Evolutionary conservation across 2,797 vertebrate species (phyloP).

Genomic region (Poeciliopsis paucimaculata): DNA sequence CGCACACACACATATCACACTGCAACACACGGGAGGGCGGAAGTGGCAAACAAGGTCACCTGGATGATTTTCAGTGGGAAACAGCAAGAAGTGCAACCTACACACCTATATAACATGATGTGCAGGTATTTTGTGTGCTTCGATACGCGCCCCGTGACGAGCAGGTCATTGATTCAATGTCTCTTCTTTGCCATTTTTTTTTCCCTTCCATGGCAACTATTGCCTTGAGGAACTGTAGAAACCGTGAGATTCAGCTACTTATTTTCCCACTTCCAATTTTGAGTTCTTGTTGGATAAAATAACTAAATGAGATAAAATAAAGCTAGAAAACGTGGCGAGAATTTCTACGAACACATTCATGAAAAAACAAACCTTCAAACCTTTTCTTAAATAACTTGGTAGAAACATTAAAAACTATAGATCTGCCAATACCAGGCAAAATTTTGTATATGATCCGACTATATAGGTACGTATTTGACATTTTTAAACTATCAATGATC

Average conservation of each 20-base stretch:
- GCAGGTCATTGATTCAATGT: slow-evolving; percentile 21
- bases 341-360: not conserved
- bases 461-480: not conserved
- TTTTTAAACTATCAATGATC: not conserved
- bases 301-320: not conserved
- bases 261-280: too few relatives aligned
- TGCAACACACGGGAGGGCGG: slow-evolving; percentile 33
- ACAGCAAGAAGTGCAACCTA: slow-evolving; percentile 31
- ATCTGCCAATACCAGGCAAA: not conserved
- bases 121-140: slow-evolving; percentile 14
- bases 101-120: slow-evolving; percentile 31
- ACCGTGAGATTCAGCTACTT: not conserved
- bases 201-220: slow-evolving; percentile 11
- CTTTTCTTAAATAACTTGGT: not conserved
- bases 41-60: slow-evolving; percentile 57
- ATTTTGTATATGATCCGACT: not conserved
- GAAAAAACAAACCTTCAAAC: not conserved
- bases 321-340: not conserved
- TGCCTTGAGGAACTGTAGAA: slow-evolving; percentile 6
- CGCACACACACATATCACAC: not conserved
- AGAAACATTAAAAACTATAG: not conserved
- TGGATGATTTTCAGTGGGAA: slow-evolving; percentile 37
- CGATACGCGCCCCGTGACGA: not conserved
- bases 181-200: not conserved
- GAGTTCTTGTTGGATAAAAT: not conserved